Evolutionary conservation across 2,113 vertebrate species (phyloP).

Genomic region (Varanus komodoensis): DNA sequence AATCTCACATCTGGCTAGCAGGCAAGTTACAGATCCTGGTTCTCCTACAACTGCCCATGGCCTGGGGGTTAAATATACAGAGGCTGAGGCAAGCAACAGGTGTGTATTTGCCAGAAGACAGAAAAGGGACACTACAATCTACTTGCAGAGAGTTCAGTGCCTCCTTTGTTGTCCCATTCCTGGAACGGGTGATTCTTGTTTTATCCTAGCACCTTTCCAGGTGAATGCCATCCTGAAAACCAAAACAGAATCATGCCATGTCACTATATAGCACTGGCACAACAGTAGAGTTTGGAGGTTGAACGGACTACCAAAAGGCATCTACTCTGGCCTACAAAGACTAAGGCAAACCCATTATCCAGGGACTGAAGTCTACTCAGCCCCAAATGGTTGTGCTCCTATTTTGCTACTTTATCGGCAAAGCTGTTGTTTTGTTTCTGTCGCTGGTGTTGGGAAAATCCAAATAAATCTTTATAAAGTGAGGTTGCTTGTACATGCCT

Average conservation of each 20-base stretch:
- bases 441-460: too few species aligned
- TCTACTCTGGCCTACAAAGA: background rate
- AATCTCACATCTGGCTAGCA: slow-evolving; percentile 7
- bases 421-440: background rate
- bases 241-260: too few species aligned
- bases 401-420: background rate
- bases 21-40: background rate
- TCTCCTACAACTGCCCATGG: background rate
- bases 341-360: background rate
- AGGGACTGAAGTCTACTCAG: background rate
- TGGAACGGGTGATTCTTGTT: background rate
- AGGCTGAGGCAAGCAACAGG: background rate
- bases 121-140: background rate
- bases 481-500: too few species aligned
- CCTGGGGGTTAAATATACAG: background rate
- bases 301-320: background rate
- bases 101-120: background rate
- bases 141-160: background rate
- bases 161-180: background rate
- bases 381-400: background rate
- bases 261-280: background rate
- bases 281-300: background rate
- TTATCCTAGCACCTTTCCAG: background rate
- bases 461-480: too few species aligned
- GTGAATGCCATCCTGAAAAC: background rate